A percentile compares a stretch with the other conserved stretches of the same genome.
These are phyloP conservation scores for Cephus rjabovi DNA, from an alignment of 2,888 invertebrate genomes.

Conservation along the genomic window DNA sequence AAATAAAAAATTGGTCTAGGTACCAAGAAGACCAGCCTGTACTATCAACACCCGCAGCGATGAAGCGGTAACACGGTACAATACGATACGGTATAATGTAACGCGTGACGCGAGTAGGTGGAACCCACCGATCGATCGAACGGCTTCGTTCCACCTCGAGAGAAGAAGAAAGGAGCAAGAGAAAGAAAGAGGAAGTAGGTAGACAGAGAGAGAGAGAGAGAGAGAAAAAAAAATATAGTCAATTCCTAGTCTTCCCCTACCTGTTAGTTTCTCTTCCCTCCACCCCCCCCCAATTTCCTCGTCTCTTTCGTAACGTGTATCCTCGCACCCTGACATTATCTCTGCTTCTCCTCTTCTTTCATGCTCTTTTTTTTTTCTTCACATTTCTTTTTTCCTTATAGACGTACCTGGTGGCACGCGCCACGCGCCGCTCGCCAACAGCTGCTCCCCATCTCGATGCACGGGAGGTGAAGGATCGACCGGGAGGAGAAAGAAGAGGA, in stretches of 20 bases:
- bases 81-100: background rate
- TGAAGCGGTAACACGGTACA: background rate
- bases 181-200: slow-evolving; percentile 1
- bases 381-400: slow-evolving; percentile 18
- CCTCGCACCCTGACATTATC: slow-evolving; percentile 10
- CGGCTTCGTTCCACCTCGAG: background rate
- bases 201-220: background rate
- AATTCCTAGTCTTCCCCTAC: slow-evolving; percentile 3
- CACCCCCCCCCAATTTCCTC: background rate
- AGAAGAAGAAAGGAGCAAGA: slow-evolving; percentile 3
- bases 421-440: slow-evolving; percentile 57
- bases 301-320: background rate
- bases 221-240: slow-evolving; percentile 25
- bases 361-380: slow-evolving; percentile 43
- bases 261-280: slow-evolving; percentile 6
- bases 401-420: slow-evolving; percentile 66
- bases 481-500: slow-evolving; percentile 2
- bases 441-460: slow-evolving; percentile 51
- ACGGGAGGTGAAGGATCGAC: slow-evolving; percentile 14
- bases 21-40: background rate
- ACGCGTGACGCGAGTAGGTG: background rate
- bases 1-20: background rate
- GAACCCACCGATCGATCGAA: background rate
- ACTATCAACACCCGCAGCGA: background rate
- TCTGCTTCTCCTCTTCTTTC: slow-evolving; percentile 13